Evolutionary conservation across 2,888 invertebrate species (phyloP).

Genomic region (Brenthis daphne): DNA sequence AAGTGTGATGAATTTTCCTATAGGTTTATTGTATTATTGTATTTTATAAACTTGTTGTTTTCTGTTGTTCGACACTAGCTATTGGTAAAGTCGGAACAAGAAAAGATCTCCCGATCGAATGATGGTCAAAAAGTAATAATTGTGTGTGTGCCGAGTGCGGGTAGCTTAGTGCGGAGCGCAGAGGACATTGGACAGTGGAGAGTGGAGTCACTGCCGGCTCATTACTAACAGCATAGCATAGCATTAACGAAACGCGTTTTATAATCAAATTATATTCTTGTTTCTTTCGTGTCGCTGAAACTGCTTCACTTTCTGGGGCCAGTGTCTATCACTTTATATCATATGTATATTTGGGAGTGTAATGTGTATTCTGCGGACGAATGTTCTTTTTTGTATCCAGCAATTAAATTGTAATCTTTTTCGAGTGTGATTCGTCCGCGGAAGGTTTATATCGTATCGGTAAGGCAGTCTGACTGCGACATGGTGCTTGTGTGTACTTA

Average conservation of each 20-base stretch:
- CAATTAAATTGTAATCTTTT: conserved; percentile 26
- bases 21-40: conserved; percentile 75
- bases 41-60: conserved; percentile 74
- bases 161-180: conserved; percentile 19
- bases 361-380: conserved; percentile 37
- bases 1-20: conserved; percentile 78
- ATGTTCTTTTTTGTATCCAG: conserved; percentile 17
- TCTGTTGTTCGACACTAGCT: conserved; percentile 69
- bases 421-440: conserved; percentile 43
- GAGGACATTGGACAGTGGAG: background rate
- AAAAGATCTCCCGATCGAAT: conserved; percentile 69
- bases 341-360: conserved; percentile 36
- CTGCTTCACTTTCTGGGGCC: conserved; percentile 27
- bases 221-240: conserved; percentile 1
- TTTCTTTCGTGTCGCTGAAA: conserved; percentile 19
- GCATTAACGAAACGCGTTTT: conserved; percentile 7
- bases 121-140: conserved; percentile 44
- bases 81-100: conserved; percentile 57
- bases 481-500: conserved; percentile 80
- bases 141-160: conserved; percentile 29
- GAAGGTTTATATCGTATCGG: conserved; percentile 53
- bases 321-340: conserved; percentile 37
- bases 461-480: conserved; percentile 72
- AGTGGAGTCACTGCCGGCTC: conserved; percentile 21
- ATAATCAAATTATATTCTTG: conserved; percentile 22